Evolutionary conservation across 1,140 invertebrate species (phyloP), one percentile per base, ranked within the genome.

Genomic region (Anastrepha ludens): DNA sequence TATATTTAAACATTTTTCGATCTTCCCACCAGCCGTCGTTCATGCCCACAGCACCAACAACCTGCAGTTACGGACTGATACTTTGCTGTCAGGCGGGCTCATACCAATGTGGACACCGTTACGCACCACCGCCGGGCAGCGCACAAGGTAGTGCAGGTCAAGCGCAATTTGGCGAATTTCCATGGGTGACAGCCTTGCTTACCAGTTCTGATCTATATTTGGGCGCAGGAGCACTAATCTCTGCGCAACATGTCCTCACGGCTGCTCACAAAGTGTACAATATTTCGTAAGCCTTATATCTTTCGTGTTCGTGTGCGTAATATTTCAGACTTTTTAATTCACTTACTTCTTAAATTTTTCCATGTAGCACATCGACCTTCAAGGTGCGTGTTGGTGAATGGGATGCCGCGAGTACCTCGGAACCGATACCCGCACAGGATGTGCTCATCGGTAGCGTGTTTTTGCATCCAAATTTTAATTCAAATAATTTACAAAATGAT

Each of bases 321-420:
- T n/a, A 20, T 47, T 81, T 50, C 11, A 7, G 15, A 15, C 13
- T 7, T 44, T 17, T 74, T 29, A 44, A 87, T 50, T 44, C 5
- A 13, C 8, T 2, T 11, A 62, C 44, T 64, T 81, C 20, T 20
- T 1, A 5, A 39, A 3, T 70, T 41, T 29, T 67, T 9, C 8
- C 64, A 74, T 70, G 7, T 50, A 88, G 89, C 39, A 86, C 70
- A 3, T 90, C 87, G 3, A 90, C 90, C 0, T 93, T 92, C 15
- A 96, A 96, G 91, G 94, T 96, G 5, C 94, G 96, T 64, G 90
- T 97, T 1, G 96, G 96, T 0, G 96, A 96, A 90, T 96, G 96
- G 96, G 94, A 96, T 91, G 95, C 94, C 0, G 93, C 93, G n/a
- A 94, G 93, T 0, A 94, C 94, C 1, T 94, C 91, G 9, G 96